Percentiles rank a stretch among this genome's conserved stretches.
phyloP scores from a whole-genome alignment of 2,888 invertebrate genomes.

The Cotesia congregata region DNA sequence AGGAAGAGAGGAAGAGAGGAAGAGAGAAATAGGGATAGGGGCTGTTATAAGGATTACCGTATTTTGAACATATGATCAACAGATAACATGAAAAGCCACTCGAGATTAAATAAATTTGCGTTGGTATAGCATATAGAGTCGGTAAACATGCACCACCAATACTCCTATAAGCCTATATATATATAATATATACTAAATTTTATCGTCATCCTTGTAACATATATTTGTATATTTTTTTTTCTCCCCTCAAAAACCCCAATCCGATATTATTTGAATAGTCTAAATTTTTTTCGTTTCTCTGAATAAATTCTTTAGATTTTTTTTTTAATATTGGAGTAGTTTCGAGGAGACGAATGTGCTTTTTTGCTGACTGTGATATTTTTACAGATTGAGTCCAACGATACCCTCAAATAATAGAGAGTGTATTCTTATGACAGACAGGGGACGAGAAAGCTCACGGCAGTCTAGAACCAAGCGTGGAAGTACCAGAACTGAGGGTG shows the following conservation, averaged over 20 bases:
- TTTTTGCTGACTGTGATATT: neutral
- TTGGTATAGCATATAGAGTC: neutral
- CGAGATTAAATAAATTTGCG: neutral
- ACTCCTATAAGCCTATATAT: too few relatives aligned
- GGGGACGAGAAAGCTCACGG: conserved; percentile 57
- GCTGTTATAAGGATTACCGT: neutral
- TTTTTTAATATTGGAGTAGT: conserved; percentile 15
- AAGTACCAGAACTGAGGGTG: conserved; percentile 61
- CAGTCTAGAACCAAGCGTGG: conserved; percentile 57
- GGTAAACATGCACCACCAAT: conserved; percentile 1
- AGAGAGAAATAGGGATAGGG: neutral
- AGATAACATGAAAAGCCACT: neutral
- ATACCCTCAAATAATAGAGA: conserved; percentile 49
- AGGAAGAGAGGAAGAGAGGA: too few relatives aligned
- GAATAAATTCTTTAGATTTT: neutral
- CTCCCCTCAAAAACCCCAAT: too few relatives aligned
- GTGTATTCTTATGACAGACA: conserved; percentile 62
- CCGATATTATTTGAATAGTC: too few relatives aligned
- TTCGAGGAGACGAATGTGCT: neutral
- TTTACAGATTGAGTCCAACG: conserved; percentile 55
- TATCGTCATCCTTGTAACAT: too few relatives aligned
- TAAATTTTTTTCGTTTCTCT: neutral
- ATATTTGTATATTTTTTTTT: too few relatives aligned
- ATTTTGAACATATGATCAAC: neutral
- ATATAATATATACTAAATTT: too few relatives aligned